Percentiles rank a stretch among this genome's conserved stretches.
Conservation (phyloP, 2,888 invertebrate species). For the Sialis lutaria region DNA sequence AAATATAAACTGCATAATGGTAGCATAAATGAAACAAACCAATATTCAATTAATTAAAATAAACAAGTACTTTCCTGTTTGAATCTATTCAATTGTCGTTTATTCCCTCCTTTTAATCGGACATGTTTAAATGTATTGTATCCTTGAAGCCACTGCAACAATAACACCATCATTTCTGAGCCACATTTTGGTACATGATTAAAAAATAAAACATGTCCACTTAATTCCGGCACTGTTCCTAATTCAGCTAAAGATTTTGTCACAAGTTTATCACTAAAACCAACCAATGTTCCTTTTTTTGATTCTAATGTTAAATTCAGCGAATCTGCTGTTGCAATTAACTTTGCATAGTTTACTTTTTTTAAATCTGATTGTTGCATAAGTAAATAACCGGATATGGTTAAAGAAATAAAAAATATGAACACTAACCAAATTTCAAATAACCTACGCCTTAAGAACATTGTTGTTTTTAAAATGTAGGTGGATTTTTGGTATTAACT, state of each 20-base stretch:
- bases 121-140: slow-evolving; percentile 38
- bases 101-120: slow-evolving; percentile 24
- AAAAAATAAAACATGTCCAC: slow-evolving; percentile 34
- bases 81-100: slow-evolving; percentile 18
- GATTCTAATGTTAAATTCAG: neutral
- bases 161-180: slow-evolving; percentile 36
- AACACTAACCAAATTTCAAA: slow-evolving; percentile 1
- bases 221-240: slow-evolving; percentile 28
- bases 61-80: slow-evolving; percentile 23
- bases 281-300: neutral
- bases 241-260: slow-evolving; percentile 33
- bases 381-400: neutral
- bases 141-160: slow-evolving; percentile 39
- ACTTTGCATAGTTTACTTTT: neutral
- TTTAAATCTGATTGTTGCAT: neutral
- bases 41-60: neutral
- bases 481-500: no score
- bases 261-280: slow-evolving; percentile 18
- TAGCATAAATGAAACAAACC: neutral
- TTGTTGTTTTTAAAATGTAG: neutral
- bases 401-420: neutral
- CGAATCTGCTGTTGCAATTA: neutral
- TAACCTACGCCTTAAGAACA: neutral
- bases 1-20: neutral
- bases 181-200: slow-evolving; percentile 41